Evolutionary conservation across 1,140 invertebrate species (phyloP), one percentile per base, ranked within the genome.

Genomic region (Stegodyphus dumicola): DNA sequence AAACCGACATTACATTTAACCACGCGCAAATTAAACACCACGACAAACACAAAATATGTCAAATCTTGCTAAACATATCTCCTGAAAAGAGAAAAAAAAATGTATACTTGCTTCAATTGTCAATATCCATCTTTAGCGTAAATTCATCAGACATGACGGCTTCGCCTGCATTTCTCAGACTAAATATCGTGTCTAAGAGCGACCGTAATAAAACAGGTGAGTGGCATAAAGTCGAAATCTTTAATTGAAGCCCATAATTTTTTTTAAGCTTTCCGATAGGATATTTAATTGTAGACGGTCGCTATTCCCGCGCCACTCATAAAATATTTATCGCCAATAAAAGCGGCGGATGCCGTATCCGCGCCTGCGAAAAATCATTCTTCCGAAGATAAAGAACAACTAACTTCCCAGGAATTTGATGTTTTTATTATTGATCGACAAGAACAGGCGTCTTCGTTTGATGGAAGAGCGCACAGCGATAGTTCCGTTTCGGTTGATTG

Each of bases 291-390:
- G 75, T 77, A 13, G 49, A 51, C 75, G 17, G 5, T 60, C 56
- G 15, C 15, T 9, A 60, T 15, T 60, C 56, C 60, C 17, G 48
- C 15, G 7, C 60, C 51, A 49, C 54, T 77, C 54, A 54, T 77
- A 77, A 77, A 77, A 77, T 77, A 77, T 77, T 77, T 77, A 77
- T 77, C 75, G 75, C 60, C 60, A 77, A 77, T 77, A 77, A 77
- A 77, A 77, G 15, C 56, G 9, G 56, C 9, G 5, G 15, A 15
- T 65, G 60, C 73, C 10, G n/a, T 7, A 18, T 54, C 13, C 11
- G 56, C 75, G 75, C 48, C 75, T 56, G 66, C 73, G 2, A 33
- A 60, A 60, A 60, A 60, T 60, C 56, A 60, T 60, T 60, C 56
- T 60, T 15, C 56, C 56, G 56, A 15, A 60, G 56, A 60, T 60